Conservation (phyloP, 2,888 invertebrate genomes). For the Aproaerema taeniolella region DNA sequence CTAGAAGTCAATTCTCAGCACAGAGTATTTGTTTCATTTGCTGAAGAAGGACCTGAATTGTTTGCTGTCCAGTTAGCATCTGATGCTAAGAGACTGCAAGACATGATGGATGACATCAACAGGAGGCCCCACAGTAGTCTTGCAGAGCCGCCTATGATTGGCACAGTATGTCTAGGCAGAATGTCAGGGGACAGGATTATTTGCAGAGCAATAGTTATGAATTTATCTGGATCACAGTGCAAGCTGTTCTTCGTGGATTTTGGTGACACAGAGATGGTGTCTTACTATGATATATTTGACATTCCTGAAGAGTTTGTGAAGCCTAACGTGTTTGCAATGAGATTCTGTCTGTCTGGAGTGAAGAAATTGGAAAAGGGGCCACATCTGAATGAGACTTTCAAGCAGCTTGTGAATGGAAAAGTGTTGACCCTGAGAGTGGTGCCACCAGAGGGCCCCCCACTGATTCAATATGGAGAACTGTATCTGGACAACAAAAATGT, state of each 20-base stretch:
- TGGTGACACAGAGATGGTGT: constrained; percentile 85
- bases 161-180: constrained; percentile 86
- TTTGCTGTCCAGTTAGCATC: constrained; percentile 86
- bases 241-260: constrained; percentile 90
- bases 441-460: constrained; percentile 81
- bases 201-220: constrained; percentile 87
- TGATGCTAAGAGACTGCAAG: constrained; percentile 77
- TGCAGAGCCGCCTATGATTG: constrained; percentile 82
- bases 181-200: constrained; percentile 82
- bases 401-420: constrained; percentile 80
- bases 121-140: constrained; percentile 78
- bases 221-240: constrained; percentile 82
- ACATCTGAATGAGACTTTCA: constrained; percentile 83
- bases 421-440: constrained; percentile 81
- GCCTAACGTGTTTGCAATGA: constrained; percentile 85
- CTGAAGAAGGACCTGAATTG: constrained; percentile 87
- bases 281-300: constrained; percentile 84
- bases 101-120: constrained; percentile 86
- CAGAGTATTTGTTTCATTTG: constrained; percentile 84
- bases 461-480: constrained; percentile 86
- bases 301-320: constrained; percentile 84
- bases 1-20: constrained; percentile 74
- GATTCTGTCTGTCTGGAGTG: constrained; percentile 84
- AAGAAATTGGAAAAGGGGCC: constrained; percentile 78
- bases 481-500: constrained; percentile 78